phyloP scores from a whole-genome alignment of 2,888 invertebrate species.

The Drosophila fungiperda region DNA sequence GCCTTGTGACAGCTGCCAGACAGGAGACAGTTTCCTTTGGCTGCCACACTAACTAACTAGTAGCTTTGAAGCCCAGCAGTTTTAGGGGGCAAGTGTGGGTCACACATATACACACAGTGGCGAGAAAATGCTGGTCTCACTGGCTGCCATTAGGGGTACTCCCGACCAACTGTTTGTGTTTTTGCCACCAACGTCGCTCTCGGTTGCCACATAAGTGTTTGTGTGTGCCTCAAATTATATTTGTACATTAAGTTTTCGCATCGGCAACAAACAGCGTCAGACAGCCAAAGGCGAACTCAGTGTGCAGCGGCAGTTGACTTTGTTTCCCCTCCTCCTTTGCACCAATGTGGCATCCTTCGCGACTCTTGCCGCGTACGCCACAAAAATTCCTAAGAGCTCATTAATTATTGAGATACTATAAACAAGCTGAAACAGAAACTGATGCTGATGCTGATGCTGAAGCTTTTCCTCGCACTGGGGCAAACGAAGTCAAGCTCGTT shows the following conservation, averaged over 20 bases:
- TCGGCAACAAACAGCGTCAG: slow-evolving; percentile 47
- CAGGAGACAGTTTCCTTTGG: slow-evolving; percentile 52
- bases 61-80: slow-evolving; percentile 62
- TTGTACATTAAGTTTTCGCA: slow-evolving; percentile 79
- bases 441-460: slow-evolving; percentile 24
- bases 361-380: slow-evolving; percentile 60
- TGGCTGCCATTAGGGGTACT: slow-evolving; percentile 42
- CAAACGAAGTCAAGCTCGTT: slow-evolving; percentile 79
- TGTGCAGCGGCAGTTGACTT: slow-evolving; percentile 75
- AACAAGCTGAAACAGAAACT: slow-evolving; percentile 64
- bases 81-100: slow-evolving; percentile 60
- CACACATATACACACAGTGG: slow-evolving; percentile 30
- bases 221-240: slow-evolving; percentile 79
- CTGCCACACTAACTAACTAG: slow-evolving; percentile 50
- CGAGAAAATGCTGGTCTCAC: slow-evolving; percentile 54
- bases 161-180: slow-evolving; percentile 8
- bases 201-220: slow-evolving; percentile 77
- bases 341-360: slow-evolving; percentile 34
- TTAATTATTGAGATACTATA: slow-evolving; percentile 83
- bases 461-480: slow-evolving; percentile 30
- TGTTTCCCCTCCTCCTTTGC: slow-evolving; percentile 45
- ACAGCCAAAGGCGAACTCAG: slow-evolving; percentile 55
- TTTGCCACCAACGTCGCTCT: slow-evolving; percentile 35
- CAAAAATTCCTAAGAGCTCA: slow-evolving; percentile 82
- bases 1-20: slow-evolving; percentile 54